phyloP scores from a whole-genome alignment of 2,113 vertebrate species.

The Oceanodroma tethys region DNA sequence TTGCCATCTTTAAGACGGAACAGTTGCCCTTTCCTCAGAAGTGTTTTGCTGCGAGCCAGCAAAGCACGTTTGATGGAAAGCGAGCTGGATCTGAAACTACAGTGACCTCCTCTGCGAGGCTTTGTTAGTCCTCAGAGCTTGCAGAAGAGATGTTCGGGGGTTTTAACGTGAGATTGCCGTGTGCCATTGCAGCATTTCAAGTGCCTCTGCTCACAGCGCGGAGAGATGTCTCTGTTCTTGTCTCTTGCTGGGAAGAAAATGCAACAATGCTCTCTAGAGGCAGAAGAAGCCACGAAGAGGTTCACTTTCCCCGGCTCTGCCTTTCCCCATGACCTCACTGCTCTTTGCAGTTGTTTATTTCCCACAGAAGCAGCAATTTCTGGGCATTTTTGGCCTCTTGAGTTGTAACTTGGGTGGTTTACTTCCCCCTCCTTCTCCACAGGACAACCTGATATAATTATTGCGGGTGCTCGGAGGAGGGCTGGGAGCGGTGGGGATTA shows the following conservation, averaged over 20 bases:
- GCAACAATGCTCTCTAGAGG: conserved; percentile 67
- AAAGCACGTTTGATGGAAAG: neutral
- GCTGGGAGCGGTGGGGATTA: neutral
- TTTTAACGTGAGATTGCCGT: fast-evolving
- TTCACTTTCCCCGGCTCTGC: neutral
- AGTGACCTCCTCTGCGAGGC: neutral
- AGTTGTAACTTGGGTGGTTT: neutral
- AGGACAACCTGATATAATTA: neutral
- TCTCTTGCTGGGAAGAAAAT: conserved; percentile 50
- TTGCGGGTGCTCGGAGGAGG: fast-evolving
- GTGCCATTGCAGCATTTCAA: neutral
- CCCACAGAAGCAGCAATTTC: neutral
- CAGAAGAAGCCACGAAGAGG: conserved; percentile 35
- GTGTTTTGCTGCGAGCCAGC: neutral
- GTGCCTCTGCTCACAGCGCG: neutral
- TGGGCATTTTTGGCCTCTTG: neutral
- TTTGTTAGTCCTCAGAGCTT: neutral
- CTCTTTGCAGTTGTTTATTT: neutral
- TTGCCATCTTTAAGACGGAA: neutral
- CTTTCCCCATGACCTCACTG: neutral
- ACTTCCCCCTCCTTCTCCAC: neutral
- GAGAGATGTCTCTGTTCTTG: neutral
- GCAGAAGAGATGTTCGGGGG: neutral
- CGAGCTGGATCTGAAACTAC: fast-evolving
- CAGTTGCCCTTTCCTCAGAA: neutral